Percentiles rank a stretch among this genome's conserved stretches.
phyloP scores from a whole-genome alignment of 2,888 invertebrate species.

The Dione vanillae region DNA sequence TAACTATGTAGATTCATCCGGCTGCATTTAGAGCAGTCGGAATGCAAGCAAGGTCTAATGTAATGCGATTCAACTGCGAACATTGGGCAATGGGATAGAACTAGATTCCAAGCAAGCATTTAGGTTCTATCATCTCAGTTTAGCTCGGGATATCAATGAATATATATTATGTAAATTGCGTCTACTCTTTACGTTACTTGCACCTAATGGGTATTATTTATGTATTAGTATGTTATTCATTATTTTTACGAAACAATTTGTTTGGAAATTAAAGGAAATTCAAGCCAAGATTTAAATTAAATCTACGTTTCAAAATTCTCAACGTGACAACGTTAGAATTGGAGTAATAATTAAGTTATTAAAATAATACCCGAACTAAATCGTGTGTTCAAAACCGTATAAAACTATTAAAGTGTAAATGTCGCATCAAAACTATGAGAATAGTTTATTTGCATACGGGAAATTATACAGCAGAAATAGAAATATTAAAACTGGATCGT shows the following conservation, averaged over 20 bases:
- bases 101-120: conserved; percentile 77
- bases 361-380: no score
- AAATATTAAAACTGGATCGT: background rate
- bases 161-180: conserved; percentile 20
- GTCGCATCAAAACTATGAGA: background rate
- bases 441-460: background rate
- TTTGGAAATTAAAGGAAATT: no score
- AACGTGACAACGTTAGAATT: no score
- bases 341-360: no score
- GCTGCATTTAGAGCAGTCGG: conserved; percentile 52
- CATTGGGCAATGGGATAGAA: conserved; percentile 66
- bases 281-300: no score
- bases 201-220: background rate
- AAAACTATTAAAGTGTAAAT: background rate
- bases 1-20: conserved; percentile 46
- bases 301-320: no score
- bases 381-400: background rate
- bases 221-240: no score
- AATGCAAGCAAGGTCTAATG: conserved; percentile 76
- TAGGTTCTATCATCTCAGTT: conserved; percentile 57
- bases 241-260: no score
- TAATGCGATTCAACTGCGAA: conserved; percentile 72
- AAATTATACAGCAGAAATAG: background rate
- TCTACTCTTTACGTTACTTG: background rate
- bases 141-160: conserved; percentile 44